These are phyloP conservation scores for Flexamia atlantica DNA, from an alignment of 2,888 invertebrate genomes.

Conservation along the genomic window DNA sequence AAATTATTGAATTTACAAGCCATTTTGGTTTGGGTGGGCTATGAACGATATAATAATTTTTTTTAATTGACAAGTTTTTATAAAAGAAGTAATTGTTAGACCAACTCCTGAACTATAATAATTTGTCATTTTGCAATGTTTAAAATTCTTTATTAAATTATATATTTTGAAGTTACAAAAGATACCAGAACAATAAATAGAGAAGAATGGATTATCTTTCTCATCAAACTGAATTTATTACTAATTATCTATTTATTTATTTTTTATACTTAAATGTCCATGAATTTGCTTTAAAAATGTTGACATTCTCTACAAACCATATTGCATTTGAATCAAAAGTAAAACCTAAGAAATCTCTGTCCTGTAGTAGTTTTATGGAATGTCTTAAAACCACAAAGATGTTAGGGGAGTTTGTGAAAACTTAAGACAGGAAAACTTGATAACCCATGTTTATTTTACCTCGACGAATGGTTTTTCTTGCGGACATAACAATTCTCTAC, in stretches of 20 bases:
- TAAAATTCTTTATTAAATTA: no score
- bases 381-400: neutral
- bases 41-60: no score
- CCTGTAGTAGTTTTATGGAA: neutral
- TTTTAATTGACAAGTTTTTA: no score
- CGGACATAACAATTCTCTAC: neutral
- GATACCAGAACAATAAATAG: no score
- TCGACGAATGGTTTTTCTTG: neutral
- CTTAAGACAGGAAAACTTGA: neutral
- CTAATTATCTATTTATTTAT: neutral
- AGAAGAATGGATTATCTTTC: no score
- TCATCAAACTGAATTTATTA: no score
- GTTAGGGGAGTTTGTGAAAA: neutral
- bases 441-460: neutral
- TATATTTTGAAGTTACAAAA: no score
- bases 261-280: neutral
- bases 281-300: neutral
- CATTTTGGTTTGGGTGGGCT: no score
- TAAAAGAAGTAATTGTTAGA: no score
- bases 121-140: no score
- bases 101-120: no score
- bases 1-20: no score
- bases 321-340: neutral
- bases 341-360: constrained; percentile 61
- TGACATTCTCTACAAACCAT: neutral